Conservation (phyloP, 2,113 vertebrate genomes). For the Erinaceus europaeus region DNA sequence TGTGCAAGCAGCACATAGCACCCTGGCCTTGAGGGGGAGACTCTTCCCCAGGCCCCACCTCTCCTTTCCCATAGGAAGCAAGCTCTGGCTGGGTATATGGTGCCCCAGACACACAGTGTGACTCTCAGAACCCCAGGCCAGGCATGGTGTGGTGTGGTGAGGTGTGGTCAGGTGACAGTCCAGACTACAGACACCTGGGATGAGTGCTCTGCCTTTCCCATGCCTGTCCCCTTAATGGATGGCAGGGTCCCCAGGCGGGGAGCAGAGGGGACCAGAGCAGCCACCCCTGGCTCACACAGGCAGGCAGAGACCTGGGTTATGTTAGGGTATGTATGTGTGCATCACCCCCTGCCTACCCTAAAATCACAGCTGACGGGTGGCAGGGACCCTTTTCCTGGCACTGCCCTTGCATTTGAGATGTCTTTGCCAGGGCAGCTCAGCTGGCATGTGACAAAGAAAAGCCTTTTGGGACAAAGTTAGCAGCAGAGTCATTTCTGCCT, state of each 20-base stretch:
- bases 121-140: not conserved
- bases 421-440: not conserved
- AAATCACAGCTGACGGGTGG: no score
- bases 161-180: not conserved
- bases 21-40: no score
- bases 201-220: not conserved
- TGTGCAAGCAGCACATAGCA: no score
- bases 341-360: not conserved
- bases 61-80: not conserved
- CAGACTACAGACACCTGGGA: not conserved
- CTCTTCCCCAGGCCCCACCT: fast-evolving
- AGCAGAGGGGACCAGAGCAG: not conserved
- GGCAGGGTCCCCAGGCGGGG: not conserved
- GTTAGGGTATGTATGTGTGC: no score
- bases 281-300: not conserved
- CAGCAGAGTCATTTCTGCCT: not conserved
- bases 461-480: not conserved
- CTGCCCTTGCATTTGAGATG: not conserved
- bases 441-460: not conserved
- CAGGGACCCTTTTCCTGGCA: no score
- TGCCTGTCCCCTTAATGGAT: not conserved
- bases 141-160: no score
- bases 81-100: not conserved
- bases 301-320: no score
- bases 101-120: fast-evolving